A percentile compares a stretch with the other conserved stretches of the same genome.
These are phyloP conservation scores for Bradypodion pumilum DNA, from an alignment of 2,797 vertebrate species.

Conservation along the genomic window DNA sequence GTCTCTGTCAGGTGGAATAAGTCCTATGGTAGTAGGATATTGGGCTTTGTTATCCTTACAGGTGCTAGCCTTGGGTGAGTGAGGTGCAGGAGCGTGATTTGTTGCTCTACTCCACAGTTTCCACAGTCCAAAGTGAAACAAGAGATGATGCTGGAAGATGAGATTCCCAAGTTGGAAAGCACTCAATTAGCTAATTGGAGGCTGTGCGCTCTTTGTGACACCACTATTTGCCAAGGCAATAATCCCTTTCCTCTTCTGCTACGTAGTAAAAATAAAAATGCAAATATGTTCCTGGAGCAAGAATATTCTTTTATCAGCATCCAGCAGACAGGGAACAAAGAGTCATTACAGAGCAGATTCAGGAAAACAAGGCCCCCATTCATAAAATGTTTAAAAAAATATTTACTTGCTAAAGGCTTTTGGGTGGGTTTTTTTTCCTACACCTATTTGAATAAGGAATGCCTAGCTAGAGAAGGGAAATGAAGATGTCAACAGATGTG, in stretches of 20 bases:
- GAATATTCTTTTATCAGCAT: conserved; percentile 9
- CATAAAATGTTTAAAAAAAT: conserved; percentile 57
- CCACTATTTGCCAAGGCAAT: neutral
- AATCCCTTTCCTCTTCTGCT: neutral
- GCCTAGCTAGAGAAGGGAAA: conserved; percentile 57
- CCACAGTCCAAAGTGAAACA: no score
- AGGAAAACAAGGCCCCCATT: conserved; percentile 65
- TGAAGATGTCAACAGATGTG: conserved; percentile 67
- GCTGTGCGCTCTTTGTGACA: neutral
- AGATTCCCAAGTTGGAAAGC: no score
- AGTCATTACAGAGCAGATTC: conserved; percentile 52
- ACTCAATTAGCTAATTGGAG: no score
- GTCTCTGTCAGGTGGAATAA: no score
- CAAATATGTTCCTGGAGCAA: conserved; percentile 24
- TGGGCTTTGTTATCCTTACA: no score
- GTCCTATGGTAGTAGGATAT: no score
- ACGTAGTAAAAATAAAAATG: conserved; percentile 5
- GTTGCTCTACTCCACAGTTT: no score
- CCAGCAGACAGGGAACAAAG: conserved; percentile 54
- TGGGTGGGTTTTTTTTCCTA: conserved; percentile 52
- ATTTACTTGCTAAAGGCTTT: conserved; percentile 58
- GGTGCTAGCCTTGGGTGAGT: no score
- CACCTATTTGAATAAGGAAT: conserved; percentile 56
- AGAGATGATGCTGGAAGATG: no score
- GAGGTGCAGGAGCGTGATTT: no score